These are phyloP conservation scores for Pantherophis alleghaniensis DNA, from an alignment of 2,797 vertebrate genomes.

Conservation along the genomic window DNA sequence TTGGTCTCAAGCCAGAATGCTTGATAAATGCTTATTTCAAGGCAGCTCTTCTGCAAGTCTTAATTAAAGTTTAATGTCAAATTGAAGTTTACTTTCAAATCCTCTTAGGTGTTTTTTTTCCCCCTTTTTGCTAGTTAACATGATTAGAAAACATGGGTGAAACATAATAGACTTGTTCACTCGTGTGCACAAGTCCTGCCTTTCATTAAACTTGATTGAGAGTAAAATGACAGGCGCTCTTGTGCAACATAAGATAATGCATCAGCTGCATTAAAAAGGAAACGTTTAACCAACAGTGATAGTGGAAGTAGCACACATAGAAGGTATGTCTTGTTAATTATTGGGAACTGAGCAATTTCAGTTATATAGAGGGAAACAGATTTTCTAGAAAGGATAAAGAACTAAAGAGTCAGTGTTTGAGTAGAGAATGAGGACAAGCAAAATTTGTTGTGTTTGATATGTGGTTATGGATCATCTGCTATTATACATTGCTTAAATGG, in stretches of 20 bases:
- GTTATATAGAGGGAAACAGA: neutral
- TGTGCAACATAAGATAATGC: neutral
- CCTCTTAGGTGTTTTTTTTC: conserved; percentile 23
- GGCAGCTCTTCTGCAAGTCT: conserved; percentile 73
- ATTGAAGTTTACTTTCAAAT: conserved; percentile 72
- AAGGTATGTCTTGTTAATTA: neutral
- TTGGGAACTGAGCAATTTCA: neutral
- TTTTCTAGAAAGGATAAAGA: neutral
- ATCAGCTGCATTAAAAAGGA: neutral
- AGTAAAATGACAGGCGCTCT: neutral
- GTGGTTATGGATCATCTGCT: neutral
- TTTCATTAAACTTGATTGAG: neutral
- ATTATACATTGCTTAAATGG: neutral
- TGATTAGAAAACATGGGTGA: conserved; percentile 33
- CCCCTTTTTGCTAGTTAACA: conserved; percentile 28
- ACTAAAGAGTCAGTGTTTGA: neutral
- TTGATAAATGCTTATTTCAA: conserved; percentile 78
- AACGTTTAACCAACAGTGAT: neutral
- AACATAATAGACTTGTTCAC: neutral
- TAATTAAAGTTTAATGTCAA: conserved; percentile 79
- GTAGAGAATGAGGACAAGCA: neutral
- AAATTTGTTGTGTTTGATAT: neutral
- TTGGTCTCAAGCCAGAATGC: conserved; percentile 79
- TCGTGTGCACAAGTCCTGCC: neutral
- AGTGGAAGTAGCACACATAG: neutral